Conservation (phyloP, 1,140 invertebrate species). For the Drosophila truncata region DNA sequence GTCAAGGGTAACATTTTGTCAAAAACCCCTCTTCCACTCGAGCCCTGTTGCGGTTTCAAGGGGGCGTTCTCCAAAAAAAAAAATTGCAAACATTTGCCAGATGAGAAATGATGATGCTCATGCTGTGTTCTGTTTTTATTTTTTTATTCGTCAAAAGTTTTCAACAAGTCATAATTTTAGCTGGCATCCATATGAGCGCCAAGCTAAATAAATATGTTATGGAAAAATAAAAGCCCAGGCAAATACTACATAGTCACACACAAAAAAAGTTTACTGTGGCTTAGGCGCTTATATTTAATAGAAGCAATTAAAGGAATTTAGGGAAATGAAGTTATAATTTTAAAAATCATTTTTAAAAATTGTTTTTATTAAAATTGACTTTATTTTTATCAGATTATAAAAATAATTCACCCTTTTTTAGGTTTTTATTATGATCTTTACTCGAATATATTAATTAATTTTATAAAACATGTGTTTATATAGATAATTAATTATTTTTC, state of each 20-base stretch:
- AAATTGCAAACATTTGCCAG: constrained; percentile 60
- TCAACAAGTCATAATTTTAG: constrained; percentile 72
- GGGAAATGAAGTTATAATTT: not conserved
- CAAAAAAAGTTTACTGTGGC: constrained; percentile 64
- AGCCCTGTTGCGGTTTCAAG: constrained; percentile 1
- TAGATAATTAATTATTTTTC: no score
- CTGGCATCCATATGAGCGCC: constrained; percentile 50
- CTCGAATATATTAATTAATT: not conserved
- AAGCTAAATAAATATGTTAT: constrained; percentile 38
- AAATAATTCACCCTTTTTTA: not conserved
- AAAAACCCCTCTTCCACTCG: not conserved
- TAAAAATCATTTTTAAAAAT: not conserved
- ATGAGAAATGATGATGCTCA: constrained; percentile 46
- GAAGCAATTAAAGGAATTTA: constrained; percentile 13
- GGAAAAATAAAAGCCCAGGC: constrained; percentile 3
- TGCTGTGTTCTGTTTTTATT: not conserved
- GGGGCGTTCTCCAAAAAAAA: constrained; percentile 42
- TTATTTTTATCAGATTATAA: not conserved
- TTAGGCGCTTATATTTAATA: constrained; percentile 32
- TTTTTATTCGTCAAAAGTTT: constrained; percentile 65
- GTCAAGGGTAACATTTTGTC: constrained; percentile 63
- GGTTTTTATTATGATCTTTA: not conserved
- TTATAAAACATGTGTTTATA: no score
- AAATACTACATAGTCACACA: constrained; percentile 9
- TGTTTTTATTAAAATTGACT: not conserved